A percentile compares a stretch with the other conserved stretches of the same genome.
Evolutionary conservation across 2,113 vertebrate species (phyloP).

Genomic region (Sapayoa aenigma): DNA sequence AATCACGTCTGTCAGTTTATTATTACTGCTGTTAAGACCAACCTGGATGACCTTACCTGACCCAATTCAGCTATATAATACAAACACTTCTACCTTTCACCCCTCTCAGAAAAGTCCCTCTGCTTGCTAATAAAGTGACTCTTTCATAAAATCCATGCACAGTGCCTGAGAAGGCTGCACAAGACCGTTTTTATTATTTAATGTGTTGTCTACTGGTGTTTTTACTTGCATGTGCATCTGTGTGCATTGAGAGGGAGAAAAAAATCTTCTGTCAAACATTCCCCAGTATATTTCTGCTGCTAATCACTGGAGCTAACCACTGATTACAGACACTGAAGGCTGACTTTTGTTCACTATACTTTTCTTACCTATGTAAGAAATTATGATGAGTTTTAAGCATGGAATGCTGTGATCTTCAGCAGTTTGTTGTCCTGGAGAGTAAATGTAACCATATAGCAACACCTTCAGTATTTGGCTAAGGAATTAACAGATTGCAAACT

Average conservation of each 20-base stretch:
- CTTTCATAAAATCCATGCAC: neutral
- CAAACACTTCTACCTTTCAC: neutral
- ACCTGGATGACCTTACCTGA: neutral
- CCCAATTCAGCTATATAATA: neutral
- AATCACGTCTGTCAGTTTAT: neutral
- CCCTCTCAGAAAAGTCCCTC: neutral
- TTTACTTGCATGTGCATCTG: neutral
- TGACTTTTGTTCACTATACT: neutral
- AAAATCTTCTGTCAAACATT: neutral
- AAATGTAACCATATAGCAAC: neutral
- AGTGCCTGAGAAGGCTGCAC: neutral
- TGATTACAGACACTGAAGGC: neutral
- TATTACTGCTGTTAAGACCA: neutral
- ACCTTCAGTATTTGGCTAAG: neutral
- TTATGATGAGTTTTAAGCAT: neutral
- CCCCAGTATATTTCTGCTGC: neutral
- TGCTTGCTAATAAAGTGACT: neutral
- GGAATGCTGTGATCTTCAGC: neutral
- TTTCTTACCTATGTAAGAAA: neutral
- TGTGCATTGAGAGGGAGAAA: neutral
- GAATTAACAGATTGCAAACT: neutral
- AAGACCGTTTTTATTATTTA: neutral
- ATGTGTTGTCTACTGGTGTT: neutral
- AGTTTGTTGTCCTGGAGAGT: neutral
- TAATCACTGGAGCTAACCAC: neutral